Evolutionary conservation across 2,113 vertebrate species (phyloP), one percentile per base, ranked within the genome.

Genomic region (Ammodytes marinus): DNA sequence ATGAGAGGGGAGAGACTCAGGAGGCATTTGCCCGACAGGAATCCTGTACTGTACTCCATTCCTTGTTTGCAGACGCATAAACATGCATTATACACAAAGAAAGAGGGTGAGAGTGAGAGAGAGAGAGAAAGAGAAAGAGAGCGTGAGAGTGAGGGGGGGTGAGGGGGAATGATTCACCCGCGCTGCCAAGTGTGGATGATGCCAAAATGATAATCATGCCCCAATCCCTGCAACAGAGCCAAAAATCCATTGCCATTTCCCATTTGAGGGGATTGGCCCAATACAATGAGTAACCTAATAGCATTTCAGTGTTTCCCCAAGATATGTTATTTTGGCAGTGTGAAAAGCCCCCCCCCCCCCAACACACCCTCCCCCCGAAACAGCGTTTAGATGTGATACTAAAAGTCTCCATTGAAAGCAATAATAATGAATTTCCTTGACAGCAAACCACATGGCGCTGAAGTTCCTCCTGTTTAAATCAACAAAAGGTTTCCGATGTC

Each of bases 191-290:
- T 58, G 35, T 68, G 68, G 52, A 66, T 69, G 83, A 88, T 88
- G 90, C 92, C 91, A 92, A 86, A 87, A 89, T 85, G 80, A 94
- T 92, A 86, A 92, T 93, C 84, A 86, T 90, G 84, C 88, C 79
- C 8, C 7, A 91, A 88, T 79, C 83, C 80, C 63, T 52, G 69
- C 86, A 84, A 85, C 80, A 76, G 74, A 89, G 91, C 90, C 92
- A 91, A 90, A 27, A 90, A 84, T 89, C 85, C 70, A 86, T 85
- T 83, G 84, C 90, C 82, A 91, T 90, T 91, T 83, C 78, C 69
- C 70, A 90, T 77, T 91, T 91, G 78, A 74, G 89, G 90, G 86
- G 8, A 84, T 58, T 86, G 93, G 85, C 91, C 27, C 89, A 89
- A 84, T 67, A 91, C 84, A 93, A 88, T 88, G 90, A 91, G 88